These are phyloP conservation scores for Tipula vernalis DNA, from an alignment of 2,888 invertebrate species.

Conservation along the genomic window DNA sequence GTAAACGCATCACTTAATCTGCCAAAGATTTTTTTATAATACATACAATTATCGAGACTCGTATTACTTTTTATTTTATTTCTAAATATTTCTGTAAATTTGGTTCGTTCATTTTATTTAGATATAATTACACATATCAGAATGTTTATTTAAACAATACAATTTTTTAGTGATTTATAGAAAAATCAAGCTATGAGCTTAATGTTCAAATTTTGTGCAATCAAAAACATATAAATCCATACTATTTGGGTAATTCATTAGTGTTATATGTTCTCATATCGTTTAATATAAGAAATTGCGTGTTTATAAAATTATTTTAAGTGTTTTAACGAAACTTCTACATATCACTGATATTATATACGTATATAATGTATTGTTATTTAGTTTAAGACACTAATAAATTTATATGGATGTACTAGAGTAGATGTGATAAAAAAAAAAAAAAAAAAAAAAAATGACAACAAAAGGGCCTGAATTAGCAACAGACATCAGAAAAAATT, in stretches of 20 bases:
- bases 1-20: constrained; percentile 12
- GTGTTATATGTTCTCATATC: background rate
- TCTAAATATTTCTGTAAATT: background rate
- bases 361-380: background rate
- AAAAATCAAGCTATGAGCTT: background rate
- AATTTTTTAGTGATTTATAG: background rate
- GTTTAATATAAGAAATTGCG: background rate
- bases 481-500: constrained; percentile 32
- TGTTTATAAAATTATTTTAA: background rate
- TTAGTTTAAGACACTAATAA: background rate
- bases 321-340: background rate
- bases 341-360: background rate
- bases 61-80: background rate
- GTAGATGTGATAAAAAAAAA: background rate
- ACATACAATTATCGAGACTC: background rate
- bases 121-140: background rate
- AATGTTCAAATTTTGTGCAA: background rate
- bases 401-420: background rate
- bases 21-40: background rate
- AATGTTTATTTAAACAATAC: background rate
- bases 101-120: background rate
- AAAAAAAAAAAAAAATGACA: background rate
- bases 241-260: background rate
- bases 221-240: background rate
- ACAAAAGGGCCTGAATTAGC: constrained; percentile 25